These are phyloP conservation scores for Falco punctatus DNA, from an alignment of 2,113 vertebrate genomes.

Conservation along the genomic window DNA sequence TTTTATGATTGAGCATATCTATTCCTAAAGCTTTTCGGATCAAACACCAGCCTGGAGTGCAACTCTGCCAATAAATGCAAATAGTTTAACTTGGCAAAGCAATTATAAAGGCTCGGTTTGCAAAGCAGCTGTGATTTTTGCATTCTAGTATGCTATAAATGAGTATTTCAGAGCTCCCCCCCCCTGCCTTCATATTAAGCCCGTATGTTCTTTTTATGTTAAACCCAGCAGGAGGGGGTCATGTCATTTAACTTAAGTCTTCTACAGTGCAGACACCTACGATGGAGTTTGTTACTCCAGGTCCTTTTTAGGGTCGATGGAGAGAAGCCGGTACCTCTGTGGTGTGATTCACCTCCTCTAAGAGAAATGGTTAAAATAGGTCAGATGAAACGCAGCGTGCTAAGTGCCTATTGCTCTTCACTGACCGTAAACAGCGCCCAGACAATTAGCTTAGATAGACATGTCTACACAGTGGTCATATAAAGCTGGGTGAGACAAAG, in stretches of 20 bases:
- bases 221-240: not conserved
- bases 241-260: not conserved
- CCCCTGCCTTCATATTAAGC: not conserved
- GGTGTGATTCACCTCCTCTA: not conserved
- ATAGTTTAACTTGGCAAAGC: not conserved
- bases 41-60: not conserved
- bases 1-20: not conserved
- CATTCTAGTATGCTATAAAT: not conserved
- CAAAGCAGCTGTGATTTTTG: not conserved
- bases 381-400: not conserved
- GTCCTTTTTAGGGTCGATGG: not conserved
- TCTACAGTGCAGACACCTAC: fast-evolving
- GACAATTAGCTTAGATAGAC: not conserved
- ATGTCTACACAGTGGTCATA: fast-evolving
- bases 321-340: not conserved
- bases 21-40: not conserved
- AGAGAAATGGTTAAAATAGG: not conserved
- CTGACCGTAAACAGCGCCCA: not conserved
- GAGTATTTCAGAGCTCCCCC: not conserved
- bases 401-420: not conserved
- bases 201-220: not conserved
- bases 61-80: not conserved
- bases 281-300: not conserved
- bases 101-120: not conserved
- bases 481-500: not conserved